phyloP scores from a whole-genome alignment of 2,113 vertebrate species.

The Dipodomys merriami region DNA sequence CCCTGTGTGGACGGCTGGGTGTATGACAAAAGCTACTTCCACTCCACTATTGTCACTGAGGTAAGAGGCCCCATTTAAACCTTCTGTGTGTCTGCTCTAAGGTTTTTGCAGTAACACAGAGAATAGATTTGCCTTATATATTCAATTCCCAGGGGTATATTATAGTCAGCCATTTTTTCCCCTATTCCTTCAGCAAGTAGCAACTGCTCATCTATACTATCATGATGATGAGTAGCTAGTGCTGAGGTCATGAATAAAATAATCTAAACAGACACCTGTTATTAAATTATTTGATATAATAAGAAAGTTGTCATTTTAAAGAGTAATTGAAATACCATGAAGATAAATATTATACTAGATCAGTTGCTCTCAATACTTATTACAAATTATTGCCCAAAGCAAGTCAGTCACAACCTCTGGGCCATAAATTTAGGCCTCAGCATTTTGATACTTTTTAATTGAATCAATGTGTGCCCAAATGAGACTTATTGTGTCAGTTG shows the following conservation, averaged over 20 bases:
- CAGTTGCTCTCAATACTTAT: background rate
- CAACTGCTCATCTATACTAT: too few relatives aligned
- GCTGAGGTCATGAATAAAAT: too few relatives aligned
- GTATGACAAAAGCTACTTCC: conserved; percentile 64
- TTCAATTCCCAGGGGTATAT: background rate
- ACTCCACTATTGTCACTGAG: conserved; percentile 74
- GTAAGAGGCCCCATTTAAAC: conserved; percentile 19
- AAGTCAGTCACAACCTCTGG: background rate
- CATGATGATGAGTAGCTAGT: too few relatives aligned
- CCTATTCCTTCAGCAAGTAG: background rate
- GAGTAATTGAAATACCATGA: background rate
- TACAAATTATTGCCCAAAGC: background rate
- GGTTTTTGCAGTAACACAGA: background rate
- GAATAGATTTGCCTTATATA: background rate
- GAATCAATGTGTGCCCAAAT: background rate
- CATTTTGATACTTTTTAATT: background rate
- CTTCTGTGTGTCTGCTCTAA: background rate
- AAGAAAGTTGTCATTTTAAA: background rate
- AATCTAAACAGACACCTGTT: too few relatives aligned
- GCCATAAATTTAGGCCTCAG: background rate
- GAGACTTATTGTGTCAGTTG: background rate
- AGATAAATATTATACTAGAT: background rate
- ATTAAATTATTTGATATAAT: too few relatives aligned
- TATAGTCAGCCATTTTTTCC: background rate
- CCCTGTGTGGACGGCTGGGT: conserved; percentile 76